These are phyloP conservation scores for Leptodirus hochenwartii DNA, from an alignment of 2,888 invertebrate genomes.

Conservation along the genomic window DNA sequence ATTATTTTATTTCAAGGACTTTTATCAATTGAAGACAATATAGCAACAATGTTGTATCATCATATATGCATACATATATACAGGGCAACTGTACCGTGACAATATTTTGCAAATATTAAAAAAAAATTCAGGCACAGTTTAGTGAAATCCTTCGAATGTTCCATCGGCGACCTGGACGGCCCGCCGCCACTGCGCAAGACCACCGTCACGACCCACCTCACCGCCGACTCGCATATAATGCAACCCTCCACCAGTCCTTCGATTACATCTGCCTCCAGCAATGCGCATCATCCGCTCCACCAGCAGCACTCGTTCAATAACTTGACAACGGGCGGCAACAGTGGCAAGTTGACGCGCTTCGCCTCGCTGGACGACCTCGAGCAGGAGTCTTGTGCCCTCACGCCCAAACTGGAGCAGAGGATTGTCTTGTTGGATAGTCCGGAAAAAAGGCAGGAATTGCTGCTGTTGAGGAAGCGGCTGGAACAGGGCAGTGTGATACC, in stretches of 20 bases:
- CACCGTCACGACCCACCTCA: slow-evolving; percentile 19
- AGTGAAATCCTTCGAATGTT: slow-evolving; percentile 56
- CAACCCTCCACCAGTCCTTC: slow-evolving; percentile 12
- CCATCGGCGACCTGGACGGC: slow-evolving; percentile 50
- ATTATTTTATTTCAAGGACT: no score
- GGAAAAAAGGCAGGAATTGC: slow-evolving; percentile 42
- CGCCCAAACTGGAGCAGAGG: slow-evolving; percentile 65
- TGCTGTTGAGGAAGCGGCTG: slow-evolving; percentile 38
- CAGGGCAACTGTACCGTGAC: no score
- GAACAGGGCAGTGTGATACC: slow-evolving; percentile 53
- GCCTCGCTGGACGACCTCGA: slow-evolving; percentile 70
- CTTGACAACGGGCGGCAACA: slow-evolving; percentile 11
- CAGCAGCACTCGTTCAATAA: slow-evolving; percentile 10
- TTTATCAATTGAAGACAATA: no score
- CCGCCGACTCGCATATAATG: slow-evolving; percentile 12
- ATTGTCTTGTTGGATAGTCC: slow-evolving; percentile 56
- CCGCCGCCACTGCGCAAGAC: slow-evolving; percentile 49
- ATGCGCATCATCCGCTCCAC: slow-evolving; percentile 10
- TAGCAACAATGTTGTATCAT: no score
- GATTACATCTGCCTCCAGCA: slow-evolving; percentile 16
- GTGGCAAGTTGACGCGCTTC: slow-evolving; percentile 38
- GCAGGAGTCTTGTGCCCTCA: slow-evolving; percentile 60
- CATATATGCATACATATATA: no score
- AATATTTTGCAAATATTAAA: no score
- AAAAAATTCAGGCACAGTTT: slow-evolving; percentile 54